A percentile compares a stretch with the other conserved stretches of the same genome.
Evolutionary conservation across 2,888 invertebrate genomes (phyloP).

Genomic region (Melipona bicolor): DNA sequence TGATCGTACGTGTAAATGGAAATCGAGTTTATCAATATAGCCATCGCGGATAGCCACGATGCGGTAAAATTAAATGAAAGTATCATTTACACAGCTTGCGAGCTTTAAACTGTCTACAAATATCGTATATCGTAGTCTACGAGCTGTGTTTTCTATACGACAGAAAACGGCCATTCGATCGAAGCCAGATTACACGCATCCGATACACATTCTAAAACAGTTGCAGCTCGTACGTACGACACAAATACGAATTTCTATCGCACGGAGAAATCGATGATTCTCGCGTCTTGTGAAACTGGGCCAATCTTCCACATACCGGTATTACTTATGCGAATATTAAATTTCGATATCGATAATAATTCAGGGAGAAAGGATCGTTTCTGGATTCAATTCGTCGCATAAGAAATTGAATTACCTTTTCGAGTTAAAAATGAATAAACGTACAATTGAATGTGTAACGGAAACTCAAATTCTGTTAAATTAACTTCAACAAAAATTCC

Average conservation of each 20-base stretch:
- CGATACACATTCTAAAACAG: slow-evolving; percentile 7
- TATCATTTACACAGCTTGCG: neutral
- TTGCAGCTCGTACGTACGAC: neutral
- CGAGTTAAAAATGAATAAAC: too few species aligned
- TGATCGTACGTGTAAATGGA: neutral
- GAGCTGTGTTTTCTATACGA: neutral
- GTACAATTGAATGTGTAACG: too few species aligned
- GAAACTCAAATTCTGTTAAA: too few species aligned
- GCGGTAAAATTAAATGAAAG: neutral
- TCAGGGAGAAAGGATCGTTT: neutral
- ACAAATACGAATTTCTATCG: slow-evolving; percentile 14
- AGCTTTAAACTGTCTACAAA: neutral
- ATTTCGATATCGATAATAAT: neutral
- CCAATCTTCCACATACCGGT: neutral
- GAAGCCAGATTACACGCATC: neutral
- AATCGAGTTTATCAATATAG: neutral
- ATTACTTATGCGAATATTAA: neutral
- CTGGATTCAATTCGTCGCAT: neutral
- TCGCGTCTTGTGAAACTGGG: neutral
- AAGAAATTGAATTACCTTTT: neutral
- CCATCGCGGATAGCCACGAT: neutral
- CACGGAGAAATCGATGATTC: neutral
- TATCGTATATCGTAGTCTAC: neutral
- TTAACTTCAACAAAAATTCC: neutral
- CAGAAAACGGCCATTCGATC: neutral